Conservation (phyloP, 2,797 vertebrate species). For the Cyclura pinguis region DNA sequence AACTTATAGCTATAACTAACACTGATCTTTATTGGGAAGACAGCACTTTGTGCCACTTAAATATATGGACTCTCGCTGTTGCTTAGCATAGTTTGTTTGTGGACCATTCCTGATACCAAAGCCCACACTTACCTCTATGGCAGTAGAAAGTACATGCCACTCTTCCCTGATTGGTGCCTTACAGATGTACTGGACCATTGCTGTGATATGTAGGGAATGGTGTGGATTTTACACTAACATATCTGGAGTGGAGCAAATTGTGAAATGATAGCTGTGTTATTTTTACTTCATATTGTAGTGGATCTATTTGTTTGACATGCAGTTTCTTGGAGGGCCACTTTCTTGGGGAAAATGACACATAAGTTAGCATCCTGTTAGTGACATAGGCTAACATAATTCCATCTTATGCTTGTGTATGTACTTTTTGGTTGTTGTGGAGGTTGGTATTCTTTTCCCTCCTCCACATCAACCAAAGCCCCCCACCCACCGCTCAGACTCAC, state of each 20-base stretch:
- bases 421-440: too few relatives aligned
- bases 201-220: not conserved
- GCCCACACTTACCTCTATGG: constrained; percentile 24
- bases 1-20: constrained; percentile 62
- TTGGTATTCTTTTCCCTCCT: too few relatives aligned
- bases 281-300: not conserved
- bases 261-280: not conserved
- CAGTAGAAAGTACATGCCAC: not conserved
- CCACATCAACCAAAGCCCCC: too few relatives aligned
- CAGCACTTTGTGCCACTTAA: constrained; percentile 41
- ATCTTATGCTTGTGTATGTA: too few relatives aligned
- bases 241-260: not conserved
- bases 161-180: not conserved
- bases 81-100: constrained; percentile 4
- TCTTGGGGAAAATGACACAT: not conserved
- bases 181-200: not conserved
- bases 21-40: constrained; percentile 49
- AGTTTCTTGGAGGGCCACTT: not conserved
- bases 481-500: too few relatives aligned
- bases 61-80: constrained; percentile 3
- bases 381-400: too few relatives aligned
- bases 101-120: constrained; percentile 36
- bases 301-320: not conserved
- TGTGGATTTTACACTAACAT: not conserved
- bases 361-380: not conserved